A percentile compares a stretch with the other conserved stretches of the same genome.
Conservation (phyloP, 2,888 invertebrate species). For the Schizaphis graminum region DNA sequence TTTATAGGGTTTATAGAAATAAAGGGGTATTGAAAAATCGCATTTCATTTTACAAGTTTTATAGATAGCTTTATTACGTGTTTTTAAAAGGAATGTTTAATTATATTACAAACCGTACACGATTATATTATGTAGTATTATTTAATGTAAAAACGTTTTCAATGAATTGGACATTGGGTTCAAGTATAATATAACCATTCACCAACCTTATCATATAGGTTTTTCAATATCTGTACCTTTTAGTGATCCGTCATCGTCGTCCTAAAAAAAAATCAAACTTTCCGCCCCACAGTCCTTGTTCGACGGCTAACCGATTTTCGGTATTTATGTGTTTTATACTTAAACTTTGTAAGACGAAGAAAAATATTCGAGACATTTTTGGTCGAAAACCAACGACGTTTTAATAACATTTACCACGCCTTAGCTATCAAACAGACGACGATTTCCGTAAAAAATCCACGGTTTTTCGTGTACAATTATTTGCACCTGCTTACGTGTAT, state of each 20-base stretch:
- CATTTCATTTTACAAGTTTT: background rate
- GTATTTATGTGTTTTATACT: background rate
- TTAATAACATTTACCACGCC: background rate
- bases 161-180: background rate
- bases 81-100: background rate
- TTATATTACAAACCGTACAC: background rate
- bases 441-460: background rate
- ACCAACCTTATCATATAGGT: background rate
- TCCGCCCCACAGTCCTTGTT: background rate
- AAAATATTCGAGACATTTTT: background rate
- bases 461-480: background rate
- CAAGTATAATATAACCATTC: background rate
- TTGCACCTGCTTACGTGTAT: background rate
- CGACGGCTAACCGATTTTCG: background rate
- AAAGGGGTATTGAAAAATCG: background rate
- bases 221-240: background rate
- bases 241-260: background rate
- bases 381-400: background rate
- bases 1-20: background rate
- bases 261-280: background rate
- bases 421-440: background rate
- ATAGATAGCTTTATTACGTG: background rate
- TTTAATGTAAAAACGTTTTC: no score
- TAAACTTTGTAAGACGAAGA: constrained; percentile 9
- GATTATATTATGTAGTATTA: background rate